These are phyloP conservation scores for Drosophila niveifrons DNA, from an alignment of 2,888 invertebrate genomes.

Conservation along the genomic window DNA sequence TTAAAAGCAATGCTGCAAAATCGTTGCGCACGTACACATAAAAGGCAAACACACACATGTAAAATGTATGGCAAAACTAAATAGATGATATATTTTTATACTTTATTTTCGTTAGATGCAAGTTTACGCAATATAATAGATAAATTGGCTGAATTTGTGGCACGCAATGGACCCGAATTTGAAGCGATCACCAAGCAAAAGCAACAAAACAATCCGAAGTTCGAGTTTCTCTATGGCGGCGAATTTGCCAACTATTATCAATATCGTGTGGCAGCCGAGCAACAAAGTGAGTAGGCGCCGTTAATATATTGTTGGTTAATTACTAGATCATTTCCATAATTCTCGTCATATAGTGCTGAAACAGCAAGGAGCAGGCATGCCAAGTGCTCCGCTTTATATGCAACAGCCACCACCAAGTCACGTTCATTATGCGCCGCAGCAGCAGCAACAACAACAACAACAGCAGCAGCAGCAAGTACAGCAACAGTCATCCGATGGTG, in stretches of 20 bases:
- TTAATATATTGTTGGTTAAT: background rate
- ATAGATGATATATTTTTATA: conserved; percentile 8
- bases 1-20: conserved; percentile 5
- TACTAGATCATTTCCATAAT: background rate
- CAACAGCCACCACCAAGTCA: conserved; percentile 70
- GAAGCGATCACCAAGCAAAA: conserved; percentile 99
- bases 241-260: conserved; percentile 98
- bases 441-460: conserved; percentile 83
- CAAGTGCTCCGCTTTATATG: conserved; percentile 69
- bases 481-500: conserved; percentile 39
- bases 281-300: conserved; percentile 91
- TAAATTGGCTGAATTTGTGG: conserved; percentile 99
- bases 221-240: conserved; percentile 98
- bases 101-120: conserved; percentile 88
- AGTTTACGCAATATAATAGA: conserved; percentile 99
- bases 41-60: conserved; percentile 2
- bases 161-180: conserved; percentile 99
- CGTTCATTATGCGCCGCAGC: conserved; percentile 64
- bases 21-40: conserved; percentile 23
- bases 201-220: conserved; percentile 98
- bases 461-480: conserved; percentile 60
- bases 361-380: conserved; percentile 88
- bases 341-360: conserved; percentile 88
- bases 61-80: conserved; percentile 4
- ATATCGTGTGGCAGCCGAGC: conserved; percentile 97